Conservation (phyloP, 2,797 vertebrate species). For the Mormyrus proboscirostris region DNA sequence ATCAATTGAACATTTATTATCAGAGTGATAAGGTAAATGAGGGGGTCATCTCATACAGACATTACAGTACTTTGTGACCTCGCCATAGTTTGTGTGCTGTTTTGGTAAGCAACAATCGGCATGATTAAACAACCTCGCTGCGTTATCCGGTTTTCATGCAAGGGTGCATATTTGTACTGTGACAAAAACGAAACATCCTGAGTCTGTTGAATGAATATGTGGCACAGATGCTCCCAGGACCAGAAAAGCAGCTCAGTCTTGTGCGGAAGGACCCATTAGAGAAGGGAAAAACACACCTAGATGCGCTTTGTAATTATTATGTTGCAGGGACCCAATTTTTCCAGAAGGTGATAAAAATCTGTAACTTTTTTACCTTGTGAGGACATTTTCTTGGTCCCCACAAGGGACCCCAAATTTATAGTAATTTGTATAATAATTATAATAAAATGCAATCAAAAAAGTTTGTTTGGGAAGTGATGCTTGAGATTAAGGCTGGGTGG, state of each 20-base stretch:
- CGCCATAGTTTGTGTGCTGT: not conserved
- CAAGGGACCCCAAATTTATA: not conserved
- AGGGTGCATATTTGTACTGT: constrained; percentile 1
- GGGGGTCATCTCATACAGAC: not conserved
- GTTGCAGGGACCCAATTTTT: not conserved
- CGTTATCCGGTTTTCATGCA: not conserved
- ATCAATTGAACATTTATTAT: not conserved
- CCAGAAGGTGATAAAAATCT: not conserved
- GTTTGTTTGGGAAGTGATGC: not conserved
- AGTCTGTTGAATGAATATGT: not conserved
- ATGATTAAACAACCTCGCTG: not conserved
- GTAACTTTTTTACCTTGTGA: not conserved
- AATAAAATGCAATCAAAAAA: not conserved
- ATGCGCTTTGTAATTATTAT: not conserved
- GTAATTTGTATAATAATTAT: not conserved
- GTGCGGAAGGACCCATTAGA: not conserved
- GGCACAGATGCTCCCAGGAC: not conserved
- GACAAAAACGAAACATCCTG: not conserved
- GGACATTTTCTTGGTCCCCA: not conserved
- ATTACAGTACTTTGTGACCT: not conserved
- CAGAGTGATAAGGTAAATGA: not conserved
- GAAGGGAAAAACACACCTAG: not conserved
- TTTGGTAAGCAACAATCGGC: not conserved
- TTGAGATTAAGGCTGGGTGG: not conserved
- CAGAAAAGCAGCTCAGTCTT: not conserved